Base-by-base conservation (phyloP, 2,113 vertebrate species). In the Scartelaos histophorus region DNA sequence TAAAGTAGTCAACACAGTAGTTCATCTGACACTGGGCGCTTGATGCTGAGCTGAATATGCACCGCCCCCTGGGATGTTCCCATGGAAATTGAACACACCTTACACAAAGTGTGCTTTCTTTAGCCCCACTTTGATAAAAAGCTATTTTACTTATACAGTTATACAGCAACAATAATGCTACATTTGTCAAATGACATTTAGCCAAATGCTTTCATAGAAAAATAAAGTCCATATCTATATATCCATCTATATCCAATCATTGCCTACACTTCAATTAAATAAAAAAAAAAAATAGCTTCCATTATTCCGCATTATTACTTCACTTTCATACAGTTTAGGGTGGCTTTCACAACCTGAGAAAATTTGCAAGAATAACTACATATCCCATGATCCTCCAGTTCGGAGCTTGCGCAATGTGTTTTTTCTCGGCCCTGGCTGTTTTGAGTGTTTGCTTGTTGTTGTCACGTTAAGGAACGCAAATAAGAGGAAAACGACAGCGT, bases 351-450 rank as follows among this genome's bases (percentile, higher is more conserved):
- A 19, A 19, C 9, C 12, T 56, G 53, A 9, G 12, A 1, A 13
- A 2, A 19, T 17, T 62, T 35, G 13, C 19, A 13, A 5, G 13
- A 3, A 47, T 13, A 46, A 91, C 90, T 89, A 86, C 85, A 69
- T 15, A 71, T 87, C 90, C 91, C 88, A 87, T 46, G 7, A 0
- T 76, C 13, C 90, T n/a, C 3, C 78, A 0, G 16, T 21, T 61
- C 29, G 57, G 88, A 75, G 85, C 72, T 82, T 92, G 91, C 87
- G 92, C 86, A 89, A 85, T 89, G 13, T 82, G 81, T 83, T 84
- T 83, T 43, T 82, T 43, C 66, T 69, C 80, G 85, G 91, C 82
- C 90, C 85, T 73, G 35, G 53, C 74, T 75, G 51, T 64, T 82
- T 45, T 71, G 46, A 46, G 84, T 80, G 71, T 76, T 57, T 84